Evolutionary conservation across 2,113 vertebrate genomes (phyloP).

Genomic region (Ophiodon elongatus): DNA sequence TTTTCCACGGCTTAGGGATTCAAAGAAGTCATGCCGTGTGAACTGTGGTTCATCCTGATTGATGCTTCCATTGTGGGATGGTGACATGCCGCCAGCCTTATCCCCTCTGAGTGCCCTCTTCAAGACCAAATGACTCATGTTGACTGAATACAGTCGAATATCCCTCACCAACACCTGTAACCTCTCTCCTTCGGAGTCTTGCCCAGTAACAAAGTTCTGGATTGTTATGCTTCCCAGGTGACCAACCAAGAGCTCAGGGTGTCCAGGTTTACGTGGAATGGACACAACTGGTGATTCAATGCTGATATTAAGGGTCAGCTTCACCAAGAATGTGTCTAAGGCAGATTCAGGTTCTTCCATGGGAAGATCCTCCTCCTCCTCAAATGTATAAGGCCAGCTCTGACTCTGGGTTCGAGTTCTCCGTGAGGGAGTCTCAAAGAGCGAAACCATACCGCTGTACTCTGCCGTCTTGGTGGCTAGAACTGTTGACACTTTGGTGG

Average conservation of each 20-base stretch:
- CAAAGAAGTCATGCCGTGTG: constrained; percentile 96
- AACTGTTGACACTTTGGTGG: constrained; percentile 94
- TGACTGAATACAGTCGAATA: constrained; percentile 95
- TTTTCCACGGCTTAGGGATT: constrained; percentile 90
- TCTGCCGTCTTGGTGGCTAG: constrained; percentile 95
- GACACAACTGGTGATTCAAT: constrained; percentile 96
- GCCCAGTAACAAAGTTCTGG: constrained; percentile 91
- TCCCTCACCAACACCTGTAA: constrained; percentile 95
- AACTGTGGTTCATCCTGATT: constrained; percentile 90
- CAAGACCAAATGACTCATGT: constrained; percentile 86
- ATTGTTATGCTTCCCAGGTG: constrained; percentile 96
- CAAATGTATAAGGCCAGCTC: constrained; percentile 79
- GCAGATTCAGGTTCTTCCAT: constrained; percentile 72
- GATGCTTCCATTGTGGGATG: constrained; percentile 51
- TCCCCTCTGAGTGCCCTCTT: constrained; percentile 66
- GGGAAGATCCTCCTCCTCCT: constrained; percentile 83
- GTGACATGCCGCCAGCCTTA: constrained; percentile 46
- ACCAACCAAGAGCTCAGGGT: constrained; percentile 93
- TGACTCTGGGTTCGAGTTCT: constrained; percentile 84
- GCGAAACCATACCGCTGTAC: constrained; percentile 96
- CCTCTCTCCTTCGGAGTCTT: constrained; percentile 88
- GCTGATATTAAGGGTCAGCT: constrained; percentile 92
- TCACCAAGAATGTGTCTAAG: constrained; percentile 88
- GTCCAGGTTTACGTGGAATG: constrained; percentile 93
- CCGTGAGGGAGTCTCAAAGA: constrained; percentile 89